Base-by-base conservation (phyloP, 1,140 invertebrate species). In the Musca domestica region DNA sequence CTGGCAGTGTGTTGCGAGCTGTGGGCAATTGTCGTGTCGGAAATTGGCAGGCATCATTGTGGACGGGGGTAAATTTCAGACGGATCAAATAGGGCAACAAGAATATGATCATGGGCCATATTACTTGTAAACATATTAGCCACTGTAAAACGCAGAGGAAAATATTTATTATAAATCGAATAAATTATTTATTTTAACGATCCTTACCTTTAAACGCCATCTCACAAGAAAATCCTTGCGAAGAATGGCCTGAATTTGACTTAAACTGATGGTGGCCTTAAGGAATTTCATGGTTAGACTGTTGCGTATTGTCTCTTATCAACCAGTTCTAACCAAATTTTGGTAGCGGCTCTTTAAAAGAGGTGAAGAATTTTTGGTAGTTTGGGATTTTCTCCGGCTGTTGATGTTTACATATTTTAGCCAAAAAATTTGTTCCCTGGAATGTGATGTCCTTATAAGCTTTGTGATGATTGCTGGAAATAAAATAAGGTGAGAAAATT, bases 21-120 rank as follows among this genome's bases (percentile, higher is more conserved):
- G 75, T 84, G 82, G 72, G 88, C 76, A 90, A 77, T 49, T 86
- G 83, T 14, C 88, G 83, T 4, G 88, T 87, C 4, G 87, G 84
- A 75, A 87, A 90, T 74, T 88, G 86, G 77, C 80, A 81, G 7
- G 77, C 75, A 1, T 68, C 69, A n/a, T 80, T 64, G 6, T 72
- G 52, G 25, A 74, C 69, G 0, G 80, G 74, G 19, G 72, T 74
- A 30, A 77, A 82, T 51, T 76, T 77, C 19, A 78, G 66, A 4
- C 80, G 75, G 25, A 82, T 78, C 5, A 79, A 63, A 56, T 82
- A 81, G 30, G 82, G 71, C 66, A 80, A 66, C 68, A 81, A 71
- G 17, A 82, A 82, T 65, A 80, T 66, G 6, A 75, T 1, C 47
- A 75, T 71, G 0, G 80, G 80, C 70, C 73, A 82, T 3, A 71